A percentile compares a stretch with the other conserved stretches of the same genome.
phyloP scores from a whole-genome alignment of 2,113 vertebrate genomes.

The Hemiscyllium ocellatum region DNA sequence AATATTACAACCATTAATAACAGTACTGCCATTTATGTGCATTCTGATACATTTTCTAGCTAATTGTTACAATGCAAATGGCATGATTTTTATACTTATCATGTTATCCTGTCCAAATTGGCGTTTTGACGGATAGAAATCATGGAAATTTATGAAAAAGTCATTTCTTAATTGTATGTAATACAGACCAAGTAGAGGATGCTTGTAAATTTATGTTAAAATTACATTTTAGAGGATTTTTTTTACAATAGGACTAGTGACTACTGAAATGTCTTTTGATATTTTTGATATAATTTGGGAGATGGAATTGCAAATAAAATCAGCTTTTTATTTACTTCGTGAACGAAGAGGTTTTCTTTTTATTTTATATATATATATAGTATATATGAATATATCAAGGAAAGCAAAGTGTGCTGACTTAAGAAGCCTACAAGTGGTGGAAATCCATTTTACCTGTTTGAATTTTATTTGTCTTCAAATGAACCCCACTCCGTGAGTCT shows the following conservation, averaged over 20 bases:
- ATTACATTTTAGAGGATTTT: constrained; percentile 35
- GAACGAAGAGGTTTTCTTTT: neutral
- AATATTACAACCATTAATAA: constrained; percentile 5
- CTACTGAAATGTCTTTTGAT: constrained; percentile 37
- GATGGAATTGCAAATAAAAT: constrained; percentile 36
- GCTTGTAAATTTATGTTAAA: constrained; percentile 37
- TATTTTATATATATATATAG: no score
- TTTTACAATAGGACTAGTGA: constrained; percentile 26
- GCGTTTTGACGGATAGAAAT: neutral
- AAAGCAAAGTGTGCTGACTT: neutral
- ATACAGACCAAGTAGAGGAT: constrained; percentile 30
- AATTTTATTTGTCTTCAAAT: neutral
- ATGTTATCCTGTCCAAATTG: neutral
- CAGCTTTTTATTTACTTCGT: constrained; percentile 34
- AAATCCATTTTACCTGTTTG: neutral
- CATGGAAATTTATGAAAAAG: constrained; percentile 7
- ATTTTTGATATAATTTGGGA: constrained; percentile 39
- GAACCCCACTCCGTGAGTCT: neutral
- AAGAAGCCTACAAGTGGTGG: neutral
- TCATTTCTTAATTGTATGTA: constrained; percentile 35
- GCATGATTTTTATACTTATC: constrained; percentile 25
- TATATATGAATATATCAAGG: neutral
- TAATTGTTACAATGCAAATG: constrained; percentile 27
- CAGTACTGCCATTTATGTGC: constrained; percentile 31
- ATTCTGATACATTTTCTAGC: constrained; percentile 30